Base-by-base conservation (phyloP, 1,140 invertebrate genomes). In the Holotrichia oblita region DNA sequence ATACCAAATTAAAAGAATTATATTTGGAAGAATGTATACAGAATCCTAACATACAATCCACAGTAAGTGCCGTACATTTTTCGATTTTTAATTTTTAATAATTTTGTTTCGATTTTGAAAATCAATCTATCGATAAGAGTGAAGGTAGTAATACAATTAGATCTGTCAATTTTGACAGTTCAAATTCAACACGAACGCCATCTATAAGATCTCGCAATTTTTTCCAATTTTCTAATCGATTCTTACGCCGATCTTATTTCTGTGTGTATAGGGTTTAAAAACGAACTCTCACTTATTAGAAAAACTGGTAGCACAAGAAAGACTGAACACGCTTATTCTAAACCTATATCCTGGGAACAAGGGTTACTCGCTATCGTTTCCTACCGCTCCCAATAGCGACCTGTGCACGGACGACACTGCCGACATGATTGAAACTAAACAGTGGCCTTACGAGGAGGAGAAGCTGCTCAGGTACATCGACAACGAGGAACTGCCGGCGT, bases 341-440 rank as follows among this genome's bases (percentile, higher is more conserved):
- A 98, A 96, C 89, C 89, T 98, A 81, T 97, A 97, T 90, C 93
- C 95, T 79, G 94, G 93, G 55, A 96, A 96, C 88, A 96, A 97
- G 88, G 96, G 96, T 83, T 97, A 97, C 88, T 95, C 95, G 81
- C 88, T 98, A 85, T 93, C 93, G 86, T 84, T 85, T 79, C 77
- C 81, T 41, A 79, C 81, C 27, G 77, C 74, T 64, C 73, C 82
- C 48, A 75, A 79, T 76, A 81, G 41, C 73, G 40, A 80, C 78
- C 48, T 41, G 14, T 41, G 48, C 48, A 44, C 44, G 6, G 91
- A 92, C 80, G 91, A 91, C 81, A 89, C 90, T 83, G 85, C 84
- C 84, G 84, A 85, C 59, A 87, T 93, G 82, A 90, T 94, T 82
- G 93, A 94, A 88, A 93, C 93, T 42, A 90, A 92, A 81, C 84